Conservation (phyloP, 2,888 invertebrate genomes). For the Clanis bilineata region DNA sequence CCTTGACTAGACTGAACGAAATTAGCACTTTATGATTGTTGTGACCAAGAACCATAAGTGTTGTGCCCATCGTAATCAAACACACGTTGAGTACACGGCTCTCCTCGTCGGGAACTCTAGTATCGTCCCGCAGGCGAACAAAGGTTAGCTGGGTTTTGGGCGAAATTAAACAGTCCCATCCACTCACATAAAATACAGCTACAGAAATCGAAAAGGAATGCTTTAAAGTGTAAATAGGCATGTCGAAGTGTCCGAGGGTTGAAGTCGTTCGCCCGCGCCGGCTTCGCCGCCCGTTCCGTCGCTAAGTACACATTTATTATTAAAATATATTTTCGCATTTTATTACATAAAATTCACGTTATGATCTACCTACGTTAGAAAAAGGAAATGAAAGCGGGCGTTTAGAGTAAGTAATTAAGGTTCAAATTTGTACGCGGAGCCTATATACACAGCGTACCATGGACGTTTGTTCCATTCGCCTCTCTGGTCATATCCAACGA, state of each 20-base stretch:
- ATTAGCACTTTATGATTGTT: slow-evolving; percentile 39
- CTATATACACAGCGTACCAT: slow-evolving; percentile 81
- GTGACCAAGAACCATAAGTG: slow-evolving; percentile 39
- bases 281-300: slow-evolving; percentile 76
- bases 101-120: slow-evolving; percentile 61
- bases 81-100: slow-evolving; percentile 72
- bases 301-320: slow-evolving; percentile 82
- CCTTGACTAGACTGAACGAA: slow-evolving; percentile 60
- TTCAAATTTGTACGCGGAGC: slow-evolving; percentile 79
- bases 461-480: slow-evolving; percentile 75
- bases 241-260: not conserved
- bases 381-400: slow-evolving; percentile 75
- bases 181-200: slow-evolving; percentile 12
- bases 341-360: slow-evolving; percentile 83
- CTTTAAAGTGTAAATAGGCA: slow-evolving; percentile 1
- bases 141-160: slow-evolving; percentile 19
- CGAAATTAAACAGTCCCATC: slow-evolving; percentile 17
- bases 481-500: slow-evolving; percentile 52
- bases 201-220: slow-evolving; percentile 26
- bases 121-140: slow-evolving; percentile 77
- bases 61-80: slow-evolving; percentile 33
- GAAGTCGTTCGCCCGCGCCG: slow-evolving; percentile 72
- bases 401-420: slow-evolving; percentile 73
- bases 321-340: slow-evolving; percentile 82
- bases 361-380: slow-evolving; percentile 80